Conservation (phyloP, 2,888 invertebrate genomes). For the Tenthredo amoena region DNA sequence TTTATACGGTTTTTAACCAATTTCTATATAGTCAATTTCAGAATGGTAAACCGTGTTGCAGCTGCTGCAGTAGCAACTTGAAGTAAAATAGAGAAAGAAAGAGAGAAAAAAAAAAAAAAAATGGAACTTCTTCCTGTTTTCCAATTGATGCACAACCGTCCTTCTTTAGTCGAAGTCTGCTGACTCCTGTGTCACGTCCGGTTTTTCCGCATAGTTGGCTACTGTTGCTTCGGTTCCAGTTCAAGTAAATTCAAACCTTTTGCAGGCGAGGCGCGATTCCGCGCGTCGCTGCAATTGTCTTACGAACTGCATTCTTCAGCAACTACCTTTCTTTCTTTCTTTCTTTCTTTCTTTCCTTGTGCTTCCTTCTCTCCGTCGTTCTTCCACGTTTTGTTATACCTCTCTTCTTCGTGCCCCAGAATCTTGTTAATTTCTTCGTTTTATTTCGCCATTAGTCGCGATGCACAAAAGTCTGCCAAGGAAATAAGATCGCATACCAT, state of each 20-base stretch:
- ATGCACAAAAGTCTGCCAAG: not conserved
- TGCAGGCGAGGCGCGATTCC: slow-evolving; percentile 16
- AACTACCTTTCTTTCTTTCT: slow-evolving; percentile 7
- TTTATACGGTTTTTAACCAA: not conserved
- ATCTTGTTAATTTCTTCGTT: not conserved
- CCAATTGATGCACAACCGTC: slow-evolving; percentile 18
- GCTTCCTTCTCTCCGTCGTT: not conserved
- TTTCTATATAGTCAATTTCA: not conserved
- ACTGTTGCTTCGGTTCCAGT: slow-evolving; percentile 14
- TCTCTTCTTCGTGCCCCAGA: not conserved
- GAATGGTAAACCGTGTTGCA: not conserved
- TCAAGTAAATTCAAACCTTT: slow-evolving; percentile 27
- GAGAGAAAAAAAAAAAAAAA: not conserved
- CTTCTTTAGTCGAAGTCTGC: not conserved
- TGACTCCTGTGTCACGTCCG: slow-evolving; percentile 27
- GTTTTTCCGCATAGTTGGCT: slow-evolving; percentile 38
- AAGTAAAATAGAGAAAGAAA: not conserved
- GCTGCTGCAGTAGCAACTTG: not conserved
- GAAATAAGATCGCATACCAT: not conserved
- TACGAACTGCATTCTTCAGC: slow-evolving; percentile 25
- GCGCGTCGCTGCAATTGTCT: slow-evolving; percentile 9
- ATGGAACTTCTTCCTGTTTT: not conserved
- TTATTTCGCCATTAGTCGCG: not conserved
- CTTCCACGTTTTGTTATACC: not conserved
- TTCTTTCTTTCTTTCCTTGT: no score